phyloP scores from a whole-genome alignment of 2,113 vertebrate species.

The Raphicerus campestris region DNA sequence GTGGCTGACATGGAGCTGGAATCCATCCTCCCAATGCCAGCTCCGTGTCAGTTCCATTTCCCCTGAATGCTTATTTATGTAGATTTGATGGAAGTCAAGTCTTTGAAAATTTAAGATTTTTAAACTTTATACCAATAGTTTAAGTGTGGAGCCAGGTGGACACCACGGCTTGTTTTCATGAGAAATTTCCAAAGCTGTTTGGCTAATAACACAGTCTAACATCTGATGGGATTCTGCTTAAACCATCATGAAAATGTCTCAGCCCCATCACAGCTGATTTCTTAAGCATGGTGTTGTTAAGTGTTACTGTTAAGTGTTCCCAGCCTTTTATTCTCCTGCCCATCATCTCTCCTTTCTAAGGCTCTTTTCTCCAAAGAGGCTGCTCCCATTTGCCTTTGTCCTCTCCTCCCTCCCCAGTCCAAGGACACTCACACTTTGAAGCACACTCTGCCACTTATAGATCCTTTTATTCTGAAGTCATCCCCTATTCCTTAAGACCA shows the following conservation, averaged over 20 bases:
- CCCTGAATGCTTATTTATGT: neutral
- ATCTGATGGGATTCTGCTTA: neutral
- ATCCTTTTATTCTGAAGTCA: neutral
- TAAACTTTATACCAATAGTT: neutral
- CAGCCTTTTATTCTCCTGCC: neutral
- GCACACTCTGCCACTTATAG: neutral
- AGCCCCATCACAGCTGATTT: neutral
- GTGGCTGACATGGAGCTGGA: too few species aligned
- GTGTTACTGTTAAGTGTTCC: neutral
- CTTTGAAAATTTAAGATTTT: neutral
- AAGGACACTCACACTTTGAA: neutral
- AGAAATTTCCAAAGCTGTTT: neutral
- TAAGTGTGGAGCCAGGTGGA: neutral
- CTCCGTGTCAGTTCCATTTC: neutral
- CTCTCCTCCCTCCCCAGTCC: too few species aligned
- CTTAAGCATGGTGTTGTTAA: neutral
- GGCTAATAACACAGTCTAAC: neutral
- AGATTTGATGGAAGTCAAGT: neutral
- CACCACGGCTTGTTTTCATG: neutral
- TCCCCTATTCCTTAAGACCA: neutral
- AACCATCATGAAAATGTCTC: neutral
- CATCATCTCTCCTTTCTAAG: neutral
- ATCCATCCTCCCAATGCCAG: neutral
- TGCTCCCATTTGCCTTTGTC: neutral
- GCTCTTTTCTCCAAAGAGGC: neutral